Evolutionary conservation across 2,888 invertebrate species (phyloP).

Genomic region (Onthophagus sagittarius): DNA sequence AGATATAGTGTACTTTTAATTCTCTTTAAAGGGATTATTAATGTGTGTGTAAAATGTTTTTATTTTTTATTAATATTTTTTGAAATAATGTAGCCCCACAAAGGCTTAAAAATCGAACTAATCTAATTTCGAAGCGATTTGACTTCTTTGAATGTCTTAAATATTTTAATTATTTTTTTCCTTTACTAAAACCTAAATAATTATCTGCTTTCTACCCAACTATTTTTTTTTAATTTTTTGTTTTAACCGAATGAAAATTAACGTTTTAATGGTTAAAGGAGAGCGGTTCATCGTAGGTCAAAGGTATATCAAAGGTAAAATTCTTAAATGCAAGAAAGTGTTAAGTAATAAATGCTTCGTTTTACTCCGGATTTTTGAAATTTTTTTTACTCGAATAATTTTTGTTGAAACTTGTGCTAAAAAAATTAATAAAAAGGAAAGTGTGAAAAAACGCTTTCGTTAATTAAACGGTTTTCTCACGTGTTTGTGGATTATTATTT

Average conservation of each 20-base stretch:
- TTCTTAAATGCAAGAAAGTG: slow-evolving; percentile 19
- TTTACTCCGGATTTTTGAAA: not conserved
- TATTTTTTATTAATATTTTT: slow-evolving; percentile 18
- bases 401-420: too few species aligned
- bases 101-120: slow-evolving; percentile 26
- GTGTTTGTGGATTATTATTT: too few species aligned
- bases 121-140: slow-evolving; percentile 25
- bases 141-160: not conserved
- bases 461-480: too few species aligned
- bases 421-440: too few species aligned
- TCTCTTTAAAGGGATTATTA: not conserved
- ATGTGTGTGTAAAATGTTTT: not conserved
- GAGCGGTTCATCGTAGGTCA: slow-evolving; percentile 9
- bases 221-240: not conserved
- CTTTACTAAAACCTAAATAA: not conserved
- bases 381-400: not conserved
- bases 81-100: slow-evolving; percentile 2
- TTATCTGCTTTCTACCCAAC: not conserved
- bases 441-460: too few species aligned
- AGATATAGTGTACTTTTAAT: not conserved
- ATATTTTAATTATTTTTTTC: not conserved
- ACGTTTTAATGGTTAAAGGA: not conserved
- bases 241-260: not conserved
- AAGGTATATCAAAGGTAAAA: slow-evolving; percentile 16
- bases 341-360: slow-evolving; percentile 17